Evolutionary conservation across 2,888 invertebrate genomes (phyloP).

Genomic region (Empis livida): DNA sequence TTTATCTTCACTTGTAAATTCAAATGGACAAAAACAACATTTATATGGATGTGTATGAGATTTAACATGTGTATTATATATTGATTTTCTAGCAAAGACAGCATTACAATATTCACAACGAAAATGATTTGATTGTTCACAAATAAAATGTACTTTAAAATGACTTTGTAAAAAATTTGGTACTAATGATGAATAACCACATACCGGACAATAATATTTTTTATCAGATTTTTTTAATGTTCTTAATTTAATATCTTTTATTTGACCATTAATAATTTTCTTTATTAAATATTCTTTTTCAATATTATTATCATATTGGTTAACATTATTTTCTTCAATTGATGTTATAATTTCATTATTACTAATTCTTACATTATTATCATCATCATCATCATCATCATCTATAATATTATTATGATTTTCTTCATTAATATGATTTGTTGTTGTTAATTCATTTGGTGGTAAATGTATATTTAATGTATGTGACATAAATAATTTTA

Average conservation of each 20-base stretch:
- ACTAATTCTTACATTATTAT: no score
- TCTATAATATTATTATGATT: no score
- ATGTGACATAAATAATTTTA: no score
- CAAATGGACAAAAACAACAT: neutral
- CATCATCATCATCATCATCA: no score
- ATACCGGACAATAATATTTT: neutral
- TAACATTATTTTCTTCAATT: no score
- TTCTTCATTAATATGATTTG: no score
- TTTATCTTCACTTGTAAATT: neutral
- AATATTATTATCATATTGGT: no score
- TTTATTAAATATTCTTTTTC: neutral
- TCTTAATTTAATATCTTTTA: neutral
- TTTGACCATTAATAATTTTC: neutral
- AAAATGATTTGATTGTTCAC: neutral
- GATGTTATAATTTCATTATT: no score
- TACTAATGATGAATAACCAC: neutral
- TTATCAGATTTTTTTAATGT: neutral
- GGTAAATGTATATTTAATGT: no score
- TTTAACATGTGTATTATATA: neutral
- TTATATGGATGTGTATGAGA: neutral
- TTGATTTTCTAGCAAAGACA: neutral
- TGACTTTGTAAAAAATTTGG: neutral
- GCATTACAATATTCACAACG: neutral
- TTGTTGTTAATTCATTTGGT: no score
- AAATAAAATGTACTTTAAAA: neutral